Evolutionary conservation across 2,888 invertebrate species (phyloP).

Genomic region (Heliconius aoede): DNA sequence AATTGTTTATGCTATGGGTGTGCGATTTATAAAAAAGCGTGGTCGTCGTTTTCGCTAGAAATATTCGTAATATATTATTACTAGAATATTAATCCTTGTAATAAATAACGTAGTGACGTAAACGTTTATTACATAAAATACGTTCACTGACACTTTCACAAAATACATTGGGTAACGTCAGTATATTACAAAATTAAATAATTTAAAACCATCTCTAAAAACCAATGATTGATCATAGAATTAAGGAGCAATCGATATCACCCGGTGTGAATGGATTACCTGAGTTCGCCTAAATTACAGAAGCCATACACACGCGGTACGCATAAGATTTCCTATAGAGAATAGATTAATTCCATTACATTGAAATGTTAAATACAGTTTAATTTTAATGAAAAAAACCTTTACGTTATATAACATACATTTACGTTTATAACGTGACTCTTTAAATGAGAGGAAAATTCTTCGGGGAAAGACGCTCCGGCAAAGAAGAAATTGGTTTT

Average conservation of each 20-base stretch:
- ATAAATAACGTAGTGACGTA: too few relatives aligned
- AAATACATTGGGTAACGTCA: too few relatives aligned
- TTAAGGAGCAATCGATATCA: constrained; percentile 74
- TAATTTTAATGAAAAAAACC: background rate
- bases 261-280: constrained; percentile 76
- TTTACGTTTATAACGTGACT: background rate
- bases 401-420: background rate
- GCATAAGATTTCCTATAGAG: constrained; percentile 73
- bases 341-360: constrained; percentile 74
- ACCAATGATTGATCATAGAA: constrained; percentile 40
- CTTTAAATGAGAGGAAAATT: background rate
- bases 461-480: too few relatives aligned
- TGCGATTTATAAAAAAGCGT: background rate
- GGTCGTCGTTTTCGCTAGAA: too few relatives aligned
- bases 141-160: background rate
- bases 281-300: constrained; percentile 78
- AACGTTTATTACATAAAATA: too few relatives aligned
- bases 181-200: constrained; percentile 7
- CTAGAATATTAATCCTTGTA: too few relatives aligned
- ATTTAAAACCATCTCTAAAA: background rate
- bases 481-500: too few relatives aligned
- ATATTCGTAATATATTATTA: too few relatives aligned
- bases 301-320: constrained; percentile 80
- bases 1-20: background rate
- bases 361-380: constrained; percentile 60